Evolutionary conservation across 2,797 vertebrate genomes (phyloP).

Genomic region (Spinus olivaceus): DNA sequence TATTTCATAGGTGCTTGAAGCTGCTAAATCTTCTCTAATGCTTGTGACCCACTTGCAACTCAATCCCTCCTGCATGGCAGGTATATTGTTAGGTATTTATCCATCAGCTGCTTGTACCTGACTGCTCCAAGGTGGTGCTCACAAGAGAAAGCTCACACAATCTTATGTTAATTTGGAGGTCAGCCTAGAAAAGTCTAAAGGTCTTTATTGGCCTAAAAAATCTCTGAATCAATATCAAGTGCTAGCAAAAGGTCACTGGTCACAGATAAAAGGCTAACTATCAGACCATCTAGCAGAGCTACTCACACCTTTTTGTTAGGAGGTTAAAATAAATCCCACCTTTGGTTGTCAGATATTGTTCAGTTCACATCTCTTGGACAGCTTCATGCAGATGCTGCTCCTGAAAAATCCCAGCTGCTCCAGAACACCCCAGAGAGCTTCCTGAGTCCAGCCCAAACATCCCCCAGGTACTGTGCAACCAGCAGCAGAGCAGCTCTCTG

Average conservation of each 20-base stretch:
- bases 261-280: background rate
- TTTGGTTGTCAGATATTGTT: background rate
- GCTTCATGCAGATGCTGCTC: background rate
- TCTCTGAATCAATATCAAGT: background rate
- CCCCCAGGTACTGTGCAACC: background rate
- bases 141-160: background rate
- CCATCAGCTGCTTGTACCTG: background rate
- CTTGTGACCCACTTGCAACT: background rate
- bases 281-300: background rate
- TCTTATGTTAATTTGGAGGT: background rate
- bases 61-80: background rate
- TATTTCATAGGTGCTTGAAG: background rate
- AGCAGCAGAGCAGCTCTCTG: constrained; percentile 14
- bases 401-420: background rate
- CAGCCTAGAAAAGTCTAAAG: background rate
- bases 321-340: background rate
- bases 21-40: background rate
- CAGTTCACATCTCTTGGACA: background rate
- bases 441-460: background rate
- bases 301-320: background rate
- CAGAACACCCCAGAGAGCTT: background rate
- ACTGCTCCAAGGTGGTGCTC: background rate
- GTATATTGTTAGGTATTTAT: background rate
- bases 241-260: background rate
- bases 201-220: constrained; percentile 3